Percentiles rank a stretch among this genome's conserved stretches.
These are phyloP conservation scores for Pholis gunnellus DNA, from an alignment of 2,113 vertebrate genomes.

Conservation along the genomic window DNA sequence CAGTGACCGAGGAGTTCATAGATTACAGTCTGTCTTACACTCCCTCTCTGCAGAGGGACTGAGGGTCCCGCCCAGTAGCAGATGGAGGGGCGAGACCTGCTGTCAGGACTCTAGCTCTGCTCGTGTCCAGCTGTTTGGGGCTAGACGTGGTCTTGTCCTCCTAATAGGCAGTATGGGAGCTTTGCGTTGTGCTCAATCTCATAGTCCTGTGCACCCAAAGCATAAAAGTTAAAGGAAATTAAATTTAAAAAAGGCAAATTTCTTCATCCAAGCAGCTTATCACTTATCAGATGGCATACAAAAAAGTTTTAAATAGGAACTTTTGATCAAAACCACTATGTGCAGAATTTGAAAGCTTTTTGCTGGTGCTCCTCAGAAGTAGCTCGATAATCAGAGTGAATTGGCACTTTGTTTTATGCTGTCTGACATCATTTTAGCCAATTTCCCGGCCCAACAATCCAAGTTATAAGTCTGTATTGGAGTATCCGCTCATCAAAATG, in stretches of 20 bases:
- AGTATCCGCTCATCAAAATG: not conserved
- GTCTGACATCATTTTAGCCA: not conserved
- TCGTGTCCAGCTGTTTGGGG: slow-evolving; percentile 7
- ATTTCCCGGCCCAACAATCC: not conserved
- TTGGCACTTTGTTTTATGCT: slow-evolving; percentile 4
- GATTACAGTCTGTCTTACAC: slow-evolving; percentile 23
- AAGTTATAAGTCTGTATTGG: not conserved
- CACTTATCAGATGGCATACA: not conserved
- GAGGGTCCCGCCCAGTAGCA: slow-evolving; percentile 32
- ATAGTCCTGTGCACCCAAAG: not conserved
- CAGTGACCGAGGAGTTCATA: slow-evolving; percentile 15
- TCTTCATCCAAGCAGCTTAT: not conserved
- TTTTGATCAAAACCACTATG: not conserved
- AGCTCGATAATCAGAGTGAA: not conserved
- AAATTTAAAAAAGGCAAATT: not conserved
- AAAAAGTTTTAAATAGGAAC: not conserved
- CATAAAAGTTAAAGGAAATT: not conserved
- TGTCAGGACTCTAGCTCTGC: slow-evolving; percentile 19
- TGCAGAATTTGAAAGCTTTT: slow-evolving; percentile 8
- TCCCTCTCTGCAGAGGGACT: slow-evolving; percentile 6
- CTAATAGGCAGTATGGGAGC: not conserved
- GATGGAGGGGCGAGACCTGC: slow-evolving; percentile 31
- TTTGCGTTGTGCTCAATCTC: not conserved
- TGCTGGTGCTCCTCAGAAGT: not conserved
- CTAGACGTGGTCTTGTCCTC: not conserved